Conservation (phyloP, 2,113 vertebrate genomes). For the Antechinus stuartii region DNA sequence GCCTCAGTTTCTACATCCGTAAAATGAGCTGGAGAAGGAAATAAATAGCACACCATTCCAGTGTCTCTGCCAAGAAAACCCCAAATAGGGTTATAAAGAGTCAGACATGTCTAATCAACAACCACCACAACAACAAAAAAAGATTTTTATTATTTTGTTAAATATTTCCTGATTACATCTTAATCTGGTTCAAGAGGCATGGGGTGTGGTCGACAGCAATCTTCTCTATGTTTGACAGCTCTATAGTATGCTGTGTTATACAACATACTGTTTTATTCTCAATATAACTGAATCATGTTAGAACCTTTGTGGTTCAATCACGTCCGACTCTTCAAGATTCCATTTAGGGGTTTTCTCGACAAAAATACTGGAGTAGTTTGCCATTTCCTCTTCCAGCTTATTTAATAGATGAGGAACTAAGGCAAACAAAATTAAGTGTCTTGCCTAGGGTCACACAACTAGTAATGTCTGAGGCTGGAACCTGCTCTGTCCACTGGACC, state of each 20-base stretch:
- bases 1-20: no score
- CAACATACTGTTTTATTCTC: not conserved
- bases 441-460: not conserved
- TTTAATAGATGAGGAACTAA: not conserved
- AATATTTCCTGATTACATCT: not conserved
- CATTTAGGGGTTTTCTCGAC: not conserved
- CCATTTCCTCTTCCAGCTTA: not conserved
- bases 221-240: not conserved
- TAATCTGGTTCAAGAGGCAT: not conserved
- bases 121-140: not conserved
- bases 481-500: not conserved
- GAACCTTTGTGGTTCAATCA: not conserved
- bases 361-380: not conserved
- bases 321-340: not conserved
- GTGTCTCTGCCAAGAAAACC: no score
- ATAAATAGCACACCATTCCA: no score
- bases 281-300: not conserved
- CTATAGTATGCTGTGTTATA: not conserved
- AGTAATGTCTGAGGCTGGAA: not conserved
- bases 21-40: no score
- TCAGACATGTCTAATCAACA: not conserved
- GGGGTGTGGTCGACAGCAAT: not conserved
- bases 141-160: not conserved
- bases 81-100: no score
- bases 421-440: not conserved